Base-by-base conservation (phyloP, 1,140 invertebrate genomes). In the Antheraea pernyi region DNA sequence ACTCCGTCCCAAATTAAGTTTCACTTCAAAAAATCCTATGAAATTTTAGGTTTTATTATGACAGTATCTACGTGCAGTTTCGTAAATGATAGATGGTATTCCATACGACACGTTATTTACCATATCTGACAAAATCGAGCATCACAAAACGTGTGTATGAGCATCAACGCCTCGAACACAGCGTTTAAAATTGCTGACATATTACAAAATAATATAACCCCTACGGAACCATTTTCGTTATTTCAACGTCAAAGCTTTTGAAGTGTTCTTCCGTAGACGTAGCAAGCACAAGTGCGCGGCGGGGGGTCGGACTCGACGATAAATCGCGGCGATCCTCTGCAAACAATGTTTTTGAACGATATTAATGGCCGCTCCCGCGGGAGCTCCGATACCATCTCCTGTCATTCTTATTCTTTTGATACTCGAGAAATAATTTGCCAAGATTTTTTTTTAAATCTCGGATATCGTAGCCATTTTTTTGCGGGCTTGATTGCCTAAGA, bases 321-420 rank as follows among this genome's bases (percentile, higher is more conserved):
- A 89, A 87, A 85, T 85, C 83, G 83, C 76, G 77, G 77, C 74
- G 80, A 81, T 84, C 81, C 86, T 88, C 73, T 67, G 74, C 85
- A 88, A 88, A 88, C 83, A 88, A 83, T 88, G 85, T 86, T 85
- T 85, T 83, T 86, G 87, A 89, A 78, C 80, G 78, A 79, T 88
- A 89, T 88, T 89, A 88, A 88, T 88, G 77, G 84, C 74, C 73
- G 62, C 69, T 62, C 77, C 75, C 68, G 19, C 39, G 75, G 80
- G 70, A 77, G 70, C 82, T 65, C 71, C 71, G 76, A 79, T 85
- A 82, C 78, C 80, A 75, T 79, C 76, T 80, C 72, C 72, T 74
- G 83, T 86, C 82, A 72, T 74, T 78, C 83, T 74, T 72, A 83
- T 83, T 85, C 82, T 88, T 83, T 82, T 86, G 82, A 88, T 77